These are phyloP conservation scores for Uloborus diversus DNA, from an alignment of 1,140 invertebrate species.

Conservation along the genomic window DNA sequence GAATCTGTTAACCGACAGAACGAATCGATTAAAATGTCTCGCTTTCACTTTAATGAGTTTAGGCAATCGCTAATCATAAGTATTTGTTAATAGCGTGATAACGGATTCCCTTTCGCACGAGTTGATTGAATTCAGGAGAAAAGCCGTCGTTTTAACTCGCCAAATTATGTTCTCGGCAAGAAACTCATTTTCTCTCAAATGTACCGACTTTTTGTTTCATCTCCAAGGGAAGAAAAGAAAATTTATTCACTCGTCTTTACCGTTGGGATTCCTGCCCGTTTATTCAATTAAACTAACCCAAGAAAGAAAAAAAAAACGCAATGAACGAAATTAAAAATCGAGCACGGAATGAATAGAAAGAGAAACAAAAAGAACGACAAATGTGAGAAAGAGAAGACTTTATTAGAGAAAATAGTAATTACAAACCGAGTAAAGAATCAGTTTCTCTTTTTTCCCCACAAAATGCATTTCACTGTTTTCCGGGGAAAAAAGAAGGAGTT, in stretches of 20 bases:
- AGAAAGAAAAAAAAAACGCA: conserved; percentile 15
- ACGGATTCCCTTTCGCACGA: too few species aligned
- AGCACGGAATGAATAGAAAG: background rate
- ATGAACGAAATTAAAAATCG: conserved; percentile 50
- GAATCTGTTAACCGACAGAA: too few species aligned
- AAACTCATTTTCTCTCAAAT: conserved; percentile 46
- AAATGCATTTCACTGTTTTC: conserved; percentile 18
- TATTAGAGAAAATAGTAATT: conserved; percentile 44
- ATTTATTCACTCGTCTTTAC: conserved; percentile 44
- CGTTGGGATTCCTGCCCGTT: conserved; percentile 33
- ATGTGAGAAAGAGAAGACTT: conserved; percentile 49
- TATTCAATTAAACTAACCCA: conserved; percentile 30
- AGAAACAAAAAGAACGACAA: conserved; percentile 39
- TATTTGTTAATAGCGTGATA: too few species aligned
- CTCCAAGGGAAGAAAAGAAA: conserved; percentile 7
- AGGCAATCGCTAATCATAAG: too few species aligned
- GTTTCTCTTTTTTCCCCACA: conserved; percentile 42
- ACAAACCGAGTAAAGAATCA: conserved; percentile 27
- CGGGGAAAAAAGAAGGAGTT: conserved; percentile 17
- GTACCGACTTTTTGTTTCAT: background rate
- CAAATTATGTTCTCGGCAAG: conserved; percentile 30
- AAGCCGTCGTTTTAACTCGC: too few species aligned
- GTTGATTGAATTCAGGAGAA: too few species aligned
- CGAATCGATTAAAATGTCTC: too few species aligned
- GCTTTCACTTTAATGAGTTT: too few species aligned